A percentile compares a stretch with the other conserved stretches of the same genome.
Evolutionary conservation across 2,888 invertebrate genomes (phyloP).

Genomic region (Meteorus cinctellus): DNA sequence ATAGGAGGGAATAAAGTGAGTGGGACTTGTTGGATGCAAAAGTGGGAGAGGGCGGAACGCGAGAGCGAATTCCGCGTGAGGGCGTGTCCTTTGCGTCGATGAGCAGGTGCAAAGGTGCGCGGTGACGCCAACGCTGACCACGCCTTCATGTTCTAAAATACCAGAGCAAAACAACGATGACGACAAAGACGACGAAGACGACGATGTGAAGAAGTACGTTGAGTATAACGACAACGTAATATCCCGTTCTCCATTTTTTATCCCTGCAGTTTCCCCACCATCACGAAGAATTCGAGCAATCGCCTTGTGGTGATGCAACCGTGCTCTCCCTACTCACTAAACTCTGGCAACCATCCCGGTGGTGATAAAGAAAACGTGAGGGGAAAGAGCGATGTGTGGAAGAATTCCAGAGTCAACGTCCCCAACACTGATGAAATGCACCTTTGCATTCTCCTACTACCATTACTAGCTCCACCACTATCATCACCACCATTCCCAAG

Average conservation of each 20-base stretch:
- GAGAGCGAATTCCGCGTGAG: constrained; percentile 66
- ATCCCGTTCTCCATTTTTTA: constrained; percentile 48
- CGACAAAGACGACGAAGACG: constrained; percentile 49
- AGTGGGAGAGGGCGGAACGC: constrained; percentile 62
- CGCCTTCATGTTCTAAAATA: constrained; percentile 64
- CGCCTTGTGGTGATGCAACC: constrained; percentile 30
- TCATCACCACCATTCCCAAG: constrained; percentile 37
- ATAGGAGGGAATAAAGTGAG: constrained; percentile 46
- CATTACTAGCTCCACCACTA: constrained; percentile 15
- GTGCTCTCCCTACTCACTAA: constrained; percentile 10
- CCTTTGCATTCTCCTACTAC: constrained; percentile 24
- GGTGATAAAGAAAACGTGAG: constrained; percentile 10
- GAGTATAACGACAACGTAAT: constrained; percentile 55
- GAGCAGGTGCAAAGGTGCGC: constrained; percentile 72
- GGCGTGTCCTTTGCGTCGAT: constrained; percentile 70
- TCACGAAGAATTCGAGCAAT: constrained; percentile 27
- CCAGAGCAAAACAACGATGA: constrained; percentile 46
- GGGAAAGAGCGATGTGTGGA: constrained; percentile 21
- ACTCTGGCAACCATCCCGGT: constrained; percentile 7
- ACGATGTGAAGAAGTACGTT: constrained; percentile 42
- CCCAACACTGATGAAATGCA: constrained; percentile 52
- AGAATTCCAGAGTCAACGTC: constrained; percentile 61
- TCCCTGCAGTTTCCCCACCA: constrained; percentile 37
- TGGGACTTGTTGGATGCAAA: constrained; percentile 31
- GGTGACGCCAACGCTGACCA: constrained; percentile 65